phyloP scores from a whole-genome alignment of 2,113 vertebrate genomes.

The Crypturellus undulatus region DNA sequence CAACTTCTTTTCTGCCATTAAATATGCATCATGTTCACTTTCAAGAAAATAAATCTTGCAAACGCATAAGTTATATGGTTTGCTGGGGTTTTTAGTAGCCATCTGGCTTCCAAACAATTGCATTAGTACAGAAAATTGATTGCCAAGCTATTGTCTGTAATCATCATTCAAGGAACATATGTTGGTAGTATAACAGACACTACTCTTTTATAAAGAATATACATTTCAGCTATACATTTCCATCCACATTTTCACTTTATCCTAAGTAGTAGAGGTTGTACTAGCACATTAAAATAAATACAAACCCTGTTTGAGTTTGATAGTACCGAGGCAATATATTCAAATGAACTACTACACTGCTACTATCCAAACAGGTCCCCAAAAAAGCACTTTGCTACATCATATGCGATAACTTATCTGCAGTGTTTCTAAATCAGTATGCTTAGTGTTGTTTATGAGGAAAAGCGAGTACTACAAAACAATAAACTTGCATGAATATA shows the following conservation, averaged over 20 bases:
- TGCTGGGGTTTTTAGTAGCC: not conserved
- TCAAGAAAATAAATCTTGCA: not conserved
- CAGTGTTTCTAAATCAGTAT: not conserved
- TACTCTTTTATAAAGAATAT: not conserved
- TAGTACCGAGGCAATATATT: not conserved
- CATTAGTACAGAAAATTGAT: not conserved
- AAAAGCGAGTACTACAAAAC: not conserved
- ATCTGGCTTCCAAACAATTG: not conserved
- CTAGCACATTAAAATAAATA: not conserved
- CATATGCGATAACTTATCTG: not conserved
- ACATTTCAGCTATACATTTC: not conserved
- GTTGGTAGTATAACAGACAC: not conserved
- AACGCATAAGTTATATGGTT: not conserved
- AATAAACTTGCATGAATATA: not conserved
- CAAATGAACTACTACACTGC: not conserved
- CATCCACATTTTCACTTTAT: not conserved
- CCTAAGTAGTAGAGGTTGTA: not conserved
- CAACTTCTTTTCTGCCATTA: not conserved
- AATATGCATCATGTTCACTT: not conserved
- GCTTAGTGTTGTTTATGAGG: not conserved
- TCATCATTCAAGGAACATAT: not conserved
- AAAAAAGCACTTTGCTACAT: not conserved
- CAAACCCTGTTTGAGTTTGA: not conserved
- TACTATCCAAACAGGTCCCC: not conserved
- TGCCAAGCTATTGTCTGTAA: not conserved